These are phyloP conservation scores for Pangasius larnaudii DNA, from an alignment of 2,797 vertebrate species.

Conservation along the genomic window DNA sequence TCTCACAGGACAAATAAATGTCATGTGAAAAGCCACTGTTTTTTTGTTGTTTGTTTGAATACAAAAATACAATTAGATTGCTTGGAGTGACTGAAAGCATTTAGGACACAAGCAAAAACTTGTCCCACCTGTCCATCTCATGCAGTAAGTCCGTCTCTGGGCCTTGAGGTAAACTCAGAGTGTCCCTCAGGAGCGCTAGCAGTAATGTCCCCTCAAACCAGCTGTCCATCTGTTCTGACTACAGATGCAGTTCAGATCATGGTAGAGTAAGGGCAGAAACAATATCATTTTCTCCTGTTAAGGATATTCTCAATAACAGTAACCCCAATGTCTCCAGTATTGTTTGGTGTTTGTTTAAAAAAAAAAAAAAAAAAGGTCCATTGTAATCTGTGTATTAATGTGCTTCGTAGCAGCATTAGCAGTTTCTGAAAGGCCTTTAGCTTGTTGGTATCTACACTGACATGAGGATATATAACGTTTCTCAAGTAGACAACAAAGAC, in stretches of 20 bases:
- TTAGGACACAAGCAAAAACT: neutral
- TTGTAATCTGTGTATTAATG: neutral
- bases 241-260: conserved; percentile 53
- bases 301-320: neutral
- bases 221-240: conserved; percentile 70
- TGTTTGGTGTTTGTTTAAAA: neutral
- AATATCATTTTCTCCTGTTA: neutral
- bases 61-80: neutral
- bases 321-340: neutral
- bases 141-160: conserved; percentile 84
- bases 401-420: neutral
- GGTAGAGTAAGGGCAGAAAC: conserved; percentile 20
- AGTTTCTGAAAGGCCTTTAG: neutral
- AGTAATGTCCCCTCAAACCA: conserved; percentile 85
- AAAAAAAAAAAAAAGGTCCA: neutral
- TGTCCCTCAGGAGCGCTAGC: conserved; percentile 78
- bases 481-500: neutral
- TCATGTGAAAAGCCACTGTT: neutral
- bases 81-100: neutral
- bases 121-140: conserved; percentile 85
- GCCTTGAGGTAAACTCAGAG: conserved; percentile 83
- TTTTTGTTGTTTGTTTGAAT: neutral
- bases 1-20: neutral
- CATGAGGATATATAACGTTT: neutral
- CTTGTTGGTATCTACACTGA: neutral